phyloP scores from a whole-genome alignment of 2,888 invertebrate genomes.

The Chloroclystis v-ata region DNA sequence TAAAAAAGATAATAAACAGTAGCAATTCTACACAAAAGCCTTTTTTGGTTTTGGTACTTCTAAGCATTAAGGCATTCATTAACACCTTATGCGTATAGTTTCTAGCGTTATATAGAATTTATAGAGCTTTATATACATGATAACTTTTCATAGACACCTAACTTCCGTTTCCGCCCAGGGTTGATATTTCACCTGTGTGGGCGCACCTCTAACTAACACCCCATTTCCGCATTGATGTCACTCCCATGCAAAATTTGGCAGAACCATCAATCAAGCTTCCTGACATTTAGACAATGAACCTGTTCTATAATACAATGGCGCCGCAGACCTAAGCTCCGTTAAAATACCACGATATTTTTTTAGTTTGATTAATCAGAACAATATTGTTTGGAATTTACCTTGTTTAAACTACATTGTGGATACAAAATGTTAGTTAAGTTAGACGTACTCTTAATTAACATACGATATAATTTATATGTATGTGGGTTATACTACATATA shows the following conservation, averaged over 20 bases:
- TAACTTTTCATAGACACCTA: neutral
- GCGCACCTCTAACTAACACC: slow-evolving; percentile 40
- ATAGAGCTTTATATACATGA: neutral
- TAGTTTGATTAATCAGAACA: slow-evolving; percentile 6
- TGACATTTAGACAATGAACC: slow-evolving; percentile 51
- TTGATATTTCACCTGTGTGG: slow-evolving; percentile 19
- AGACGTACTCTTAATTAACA: no score
- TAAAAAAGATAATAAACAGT: no score
- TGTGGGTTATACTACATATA: no score
- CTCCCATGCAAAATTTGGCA: slow-evolving; percentile 43
- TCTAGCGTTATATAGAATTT: no score
- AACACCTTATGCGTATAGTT: no score
- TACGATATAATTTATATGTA: no score
- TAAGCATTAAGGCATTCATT: no score
- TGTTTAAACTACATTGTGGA: no score
- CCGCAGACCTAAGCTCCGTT: neutral
- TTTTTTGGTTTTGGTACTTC: no score
- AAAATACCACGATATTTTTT: slow-evolving; percentile 20
- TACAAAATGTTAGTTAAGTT: no score
- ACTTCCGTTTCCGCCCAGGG: slow-evolving; percentile 9
- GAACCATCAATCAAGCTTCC: slow-evolving; percentile 51
- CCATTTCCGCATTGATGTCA: slow-evolving; percentile 47
- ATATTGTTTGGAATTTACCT: slow-evolving; percentile 9
- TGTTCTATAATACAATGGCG: slow-evolving; percentile 29
- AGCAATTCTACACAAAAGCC: no score